Evolutionary conservation across 1,140 invertebrate genomes (phyloP), one percentile per base, ranked within the genome.

Genomic region (Rhyzopertha dominica): DNA sequence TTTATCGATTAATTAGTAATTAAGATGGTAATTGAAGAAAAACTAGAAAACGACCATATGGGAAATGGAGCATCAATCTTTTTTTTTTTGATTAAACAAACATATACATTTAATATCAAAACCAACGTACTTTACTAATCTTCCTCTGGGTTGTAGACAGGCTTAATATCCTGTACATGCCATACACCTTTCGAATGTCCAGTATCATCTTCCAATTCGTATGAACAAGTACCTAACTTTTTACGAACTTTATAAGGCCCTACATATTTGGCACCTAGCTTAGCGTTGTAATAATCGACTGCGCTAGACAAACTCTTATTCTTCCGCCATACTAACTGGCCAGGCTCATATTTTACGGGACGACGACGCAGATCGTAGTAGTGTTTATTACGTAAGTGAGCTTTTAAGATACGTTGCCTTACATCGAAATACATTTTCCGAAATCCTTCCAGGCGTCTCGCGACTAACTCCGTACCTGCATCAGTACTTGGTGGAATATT

Each of bases 201-300:
- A 5, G 7, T 5, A 5, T 37, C 35, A n/a, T 37, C 35, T 4
- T n/a, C 17, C 23, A 37, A 25, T n/a, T 37, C 35, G 18, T 37
- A 37, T n/a, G 35, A 22, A 10, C 9, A 37, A 12, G n/a, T 10
- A 3, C n/a, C n/a, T 4, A 32, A 17, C 10, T 10, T 32, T 32
- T 32, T 37, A 22, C 23, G 2, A 30, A 47, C n/a, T n/a, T 16
- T 28, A 30, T 18, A 39, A 7, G 43, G 43, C 19, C 43, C 43
- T 20, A 46, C n/a, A 22, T 24, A 47, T n/a, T 29, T 39, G 9
- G 23, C 18, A 14, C 36, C 26, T 17, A 47, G 20, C n/a, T 31
- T 31, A 3, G 35, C 26, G 7, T 17, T 23, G 19, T 16, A 47
- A 47, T 40, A 32, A 3, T 13, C 16, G 3, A 20, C 4, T 1